These are phyloP conservation scores for Phaenicophaeus curvirostris DNA, from an alignment of 2,797 vertebrate genomes.

Conservation along the genomic window DNA sequence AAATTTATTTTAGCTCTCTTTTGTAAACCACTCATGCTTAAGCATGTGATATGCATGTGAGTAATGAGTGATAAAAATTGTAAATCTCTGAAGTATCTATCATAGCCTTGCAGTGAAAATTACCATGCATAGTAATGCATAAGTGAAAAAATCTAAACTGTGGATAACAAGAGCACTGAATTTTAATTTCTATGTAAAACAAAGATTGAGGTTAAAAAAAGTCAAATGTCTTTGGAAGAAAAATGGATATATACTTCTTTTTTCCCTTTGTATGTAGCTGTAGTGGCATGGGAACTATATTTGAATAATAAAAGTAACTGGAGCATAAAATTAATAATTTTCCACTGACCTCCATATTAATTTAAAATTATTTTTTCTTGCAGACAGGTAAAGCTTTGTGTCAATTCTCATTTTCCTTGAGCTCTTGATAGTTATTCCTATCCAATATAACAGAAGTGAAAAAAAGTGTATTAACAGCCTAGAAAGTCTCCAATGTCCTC, in stretches of 20 bases:
- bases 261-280: neutral
- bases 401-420: conserved; percentile 34
- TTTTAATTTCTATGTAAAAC: conserved; percentile 32
- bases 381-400: conserved; percentile 25
- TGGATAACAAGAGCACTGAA: neutral
- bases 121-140: neutral
- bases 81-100: neutral
- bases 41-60: neutral
- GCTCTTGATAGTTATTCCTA: neutral
- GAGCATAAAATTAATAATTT: conserved; percentile 64
- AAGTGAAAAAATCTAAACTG: neutral
- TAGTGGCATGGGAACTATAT: neutral
- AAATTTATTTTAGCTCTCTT: neutral
- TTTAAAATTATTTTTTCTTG: conserved; percentile 48
- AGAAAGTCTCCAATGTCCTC: neutral
- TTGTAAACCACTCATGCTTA: neutral
- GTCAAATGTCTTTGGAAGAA: neutral
- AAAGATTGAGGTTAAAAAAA: neutral
- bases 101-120: neutral
- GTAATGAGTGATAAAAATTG: neutral
- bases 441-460: neutral
- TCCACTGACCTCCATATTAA: conserved; percentile 8
- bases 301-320: conserved; percentile 49
- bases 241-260: neutral
- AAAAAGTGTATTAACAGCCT: neutral